These are phyloP conservation scores for Phrynocephalus forsythii DNA, from an alignment of 2,797 vertebrate species.

Conservation along the genomic window DNA sequence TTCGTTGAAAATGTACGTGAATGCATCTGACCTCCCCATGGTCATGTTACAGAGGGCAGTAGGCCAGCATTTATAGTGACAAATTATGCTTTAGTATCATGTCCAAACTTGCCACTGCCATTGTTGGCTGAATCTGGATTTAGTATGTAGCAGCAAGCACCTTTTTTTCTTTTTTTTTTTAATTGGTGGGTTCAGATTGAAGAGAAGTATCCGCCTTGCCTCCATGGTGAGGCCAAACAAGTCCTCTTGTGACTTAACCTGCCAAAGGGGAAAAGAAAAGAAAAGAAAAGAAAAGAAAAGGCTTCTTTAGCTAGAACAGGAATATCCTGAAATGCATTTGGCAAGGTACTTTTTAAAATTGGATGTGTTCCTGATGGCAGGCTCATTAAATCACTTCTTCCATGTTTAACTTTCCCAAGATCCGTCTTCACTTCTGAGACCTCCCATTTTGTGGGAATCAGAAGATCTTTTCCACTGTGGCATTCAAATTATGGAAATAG, in stretches of 20 bases:
- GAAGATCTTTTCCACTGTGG: not conserved
- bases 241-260: no score
- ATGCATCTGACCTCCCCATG: not conserved
- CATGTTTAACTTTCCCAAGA: not conserved
- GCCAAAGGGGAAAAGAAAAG: no score
- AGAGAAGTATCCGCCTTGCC: not conserved
- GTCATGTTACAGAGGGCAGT: not conserved
- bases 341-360: not conserved
- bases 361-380: not conserved
- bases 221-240: not conserved
- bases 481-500: not conserved
- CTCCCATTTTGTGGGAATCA: not conserved
- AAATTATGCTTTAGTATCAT: not conserved
- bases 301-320: not conserved
- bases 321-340: constrained; percentile 16
- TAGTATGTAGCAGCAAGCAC: not conserved
- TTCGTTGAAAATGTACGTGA: not conserved
- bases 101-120: not conserved
- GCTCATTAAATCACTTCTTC: not conserved
- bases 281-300: no score
- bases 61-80: not conserved
- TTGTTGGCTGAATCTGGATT: not conserved
- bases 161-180: not conserved
- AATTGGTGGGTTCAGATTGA: not conserved
- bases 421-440: not conserved